A percentile compares a stretch with the other conserved stretches of the same genome.
phyloP scores from a whole-genome alignment of 2,113 vertebrate genomes.

The Poeciliopsis prolifica region DNA sequence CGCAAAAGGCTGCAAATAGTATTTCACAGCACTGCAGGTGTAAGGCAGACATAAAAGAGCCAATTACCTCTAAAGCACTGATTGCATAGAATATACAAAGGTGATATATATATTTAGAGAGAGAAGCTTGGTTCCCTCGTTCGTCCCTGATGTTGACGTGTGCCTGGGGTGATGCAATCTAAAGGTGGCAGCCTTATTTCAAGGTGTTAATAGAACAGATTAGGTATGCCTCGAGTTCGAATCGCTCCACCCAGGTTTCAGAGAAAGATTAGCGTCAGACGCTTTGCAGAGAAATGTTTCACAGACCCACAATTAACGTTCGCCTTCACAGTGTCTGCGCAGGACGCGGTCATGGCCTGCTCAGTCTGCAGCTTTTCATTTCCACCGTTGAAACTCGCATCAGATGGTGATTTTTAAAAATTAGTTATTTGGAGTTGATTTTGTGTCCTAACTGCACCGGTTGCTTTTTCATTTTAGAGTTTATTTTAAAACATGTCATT shows the following conservation, averaged over 20 bases:
- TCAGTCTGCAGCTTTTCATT: neutral
- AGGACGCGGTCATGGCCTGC: too few relatives aligned
- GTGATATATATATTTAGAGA: neutral
- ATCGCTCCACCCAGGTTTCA: neutral
- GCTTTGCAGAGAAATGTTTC: neutral
- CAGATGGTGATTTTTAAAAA: neutral
- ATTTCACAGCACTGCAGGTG: neutral
- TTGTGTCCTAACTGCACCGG: too few relatives aligned
- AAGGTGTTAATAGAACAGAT: neutral
- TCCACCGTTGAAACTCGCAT: too few relatives aligned
- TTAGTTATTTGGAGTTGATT: neutral
- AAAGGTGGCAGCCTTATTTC: neutral
- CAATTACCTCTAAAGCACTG: neutral
- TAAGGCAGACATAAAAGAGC: neutral
- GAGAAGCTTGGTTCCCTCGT: neutral
- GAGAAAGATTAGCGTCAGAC: neutral
- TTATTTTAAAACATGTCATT: too few relatives aligned
- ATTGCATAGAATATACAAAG: neutral
- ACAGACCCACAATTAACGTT: neutral
- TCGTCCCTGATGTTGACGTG: neutral
- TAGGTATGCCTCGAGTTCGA: neutral
- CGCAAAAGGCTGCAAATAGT: neutral
- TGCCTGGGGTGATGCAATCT: neutral
- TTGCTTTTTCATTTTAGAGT: too few relatives aligned
- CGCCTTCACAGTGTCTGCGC: neutral